Conservation (phyloP, 2,888 invertebrate genomes). For the Macaria liturata region DNA sequence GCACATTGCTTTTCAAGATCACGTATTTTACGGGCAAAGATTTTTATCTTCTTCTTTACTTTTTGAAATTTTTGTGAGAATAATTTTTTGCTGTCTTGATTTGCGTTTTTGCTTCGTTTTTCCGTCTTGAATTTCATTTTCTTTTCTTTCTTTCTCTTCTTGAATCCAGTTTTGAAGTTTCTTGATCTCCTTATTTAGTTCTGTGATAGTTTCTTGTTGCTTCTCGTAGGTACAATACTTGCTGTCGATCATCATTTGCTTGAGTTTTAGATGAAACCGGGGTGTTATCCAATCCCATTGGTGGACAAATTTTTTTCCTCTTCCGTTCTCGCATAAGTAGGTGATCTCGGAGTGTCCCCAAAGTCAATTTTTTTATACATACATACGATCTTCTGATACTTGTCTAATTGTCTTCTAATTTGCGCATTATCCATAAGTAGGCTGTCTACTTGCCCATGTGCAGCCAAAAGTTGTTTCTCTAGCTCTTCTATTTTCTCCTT, state of each 20-base stretch:
- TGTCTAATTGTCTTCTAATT: constrained; percentile 1
- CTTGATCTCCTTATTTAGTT: background rate
- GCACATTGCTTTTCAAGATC: background rate
- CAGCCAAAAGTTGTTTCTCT: background rate
- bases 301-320: background rate
- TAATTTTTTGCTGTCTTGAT: background rate
- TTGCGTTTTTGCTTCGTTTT: background rate
- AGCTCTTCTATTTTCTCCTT: background rate
- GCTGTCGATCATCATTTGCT: background rate
- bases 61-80: background rate
- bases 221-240: background rate
- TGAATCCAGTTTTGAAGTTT: constrained; percentile 5
- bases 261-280: background rate
- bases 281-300: background rate
- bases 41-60: background rate
- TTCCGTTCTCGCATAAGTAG: background rate
- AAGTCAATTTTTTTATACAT: constrained; percentile 2
- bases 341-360: background rate
- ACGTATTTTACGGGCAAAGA: background rate
- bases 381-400: background rate
- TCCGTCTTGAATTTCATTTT: background rate
- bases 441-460: background rate
- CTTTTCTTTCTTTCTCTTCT: background rate
- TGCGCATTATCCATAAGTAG: constrained; percentile 1
- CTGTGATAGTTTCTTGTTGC: background rate